A percentile compares a stretch with the other conserved stretches of the same genome.
These are phyloP conservation scores for Zoroaster sp. DNA, from an alignment of 53 echinoderm and acorn worm species.

Conservation along the genomic window DNA sequence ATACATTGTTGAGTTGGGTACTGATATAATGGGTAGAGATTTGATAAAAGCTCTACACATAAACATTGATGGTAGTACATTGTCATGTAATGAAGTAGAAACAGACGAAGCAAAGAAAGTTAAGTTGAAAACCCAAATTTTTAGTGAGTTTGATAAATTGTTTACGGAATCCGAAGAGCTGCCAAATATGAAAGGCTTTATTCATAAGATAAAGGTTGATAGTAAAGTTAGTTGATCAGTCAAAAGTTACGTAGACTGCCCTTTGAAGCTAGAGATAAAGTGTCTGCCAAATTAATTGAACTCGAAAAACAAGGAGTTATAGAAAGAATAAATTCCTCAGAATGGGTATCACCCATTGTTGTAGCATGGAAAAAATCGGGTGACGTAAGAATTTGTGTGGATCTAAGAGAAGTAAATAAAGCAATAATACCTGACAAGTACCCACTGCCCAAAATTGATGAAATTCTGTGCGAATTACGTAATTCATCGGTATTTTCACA, in stretches of 20 bases:
- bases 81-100: neutral
- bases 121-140: neutral
- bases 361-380: constrained; percentile 60
- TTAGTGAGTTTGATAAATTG: neutral
- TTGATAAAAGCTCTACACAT: neutral
- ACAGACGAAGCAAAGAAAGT: neutral
- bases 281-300: constrained; percentile 47
- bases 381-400: constrained; percentile 64
- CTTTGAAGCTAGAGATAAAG: constrained; percentile 43
- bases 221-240: neutral
- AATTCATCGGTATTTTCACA: constrained; percentile 55
- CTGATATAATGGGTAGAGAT: neutral
- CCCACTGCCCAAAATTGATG: constrained; percentile 68
- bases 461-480: constrained; percentile 52
- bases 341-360: constrained; percentile 66
- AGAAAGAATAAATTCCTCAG: constrained; percentile 53
- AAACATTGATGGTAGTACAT: neutral
- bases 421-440: constrained; percentile 63
- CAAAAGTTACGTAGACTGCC: neutral
- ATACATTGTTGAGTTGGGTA: neutral
- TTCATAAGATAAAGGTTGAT: neutral
- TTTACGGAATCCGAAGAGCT: neutral
- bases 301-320: constrained; percentile 61
- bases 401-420: constrained; percentile 65
- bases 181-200: neutral